These are phyloP conservation scores for Haemorhous mexicanus DNA, from an alignment of 2,113 vertebrate genomes.

Conservation along the genomic window DNA sequence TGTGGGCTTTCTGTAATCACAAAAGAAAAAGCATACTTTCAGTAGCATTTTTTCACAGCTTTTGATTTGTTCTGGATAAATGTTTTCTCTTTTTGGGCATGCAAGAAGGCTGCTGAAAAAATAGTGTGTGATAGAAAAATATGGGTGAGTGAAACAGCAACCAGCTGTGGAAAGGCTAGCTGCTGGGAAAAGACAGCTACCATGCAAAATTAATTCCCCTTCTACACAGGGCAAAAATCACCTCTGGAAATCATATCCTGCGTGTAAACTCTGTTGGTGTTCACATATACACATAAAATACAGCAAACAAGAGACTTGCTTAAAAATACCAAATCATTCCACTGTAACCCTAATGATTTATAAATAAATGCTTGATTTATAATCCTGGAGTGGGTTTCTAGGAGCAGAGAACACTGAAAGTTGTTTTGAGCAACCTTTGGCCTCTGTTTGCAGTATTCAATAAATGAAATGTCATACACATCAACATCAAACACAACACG, in stretches of 20 bases:
- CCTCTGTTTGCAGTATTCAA: not conserved
- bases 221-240: conserved; percentile 5
- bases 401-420: not conserved
- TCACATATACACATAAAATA: not conserved
- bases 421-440: not conserved
- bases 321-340: not conserved
- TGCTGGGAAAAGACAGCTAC: conserved; percentile 19
- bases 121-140: not conserved
- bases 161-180: conserved; percentile 26
- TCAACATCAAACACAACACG: not conserved
- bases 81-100: not conserved
- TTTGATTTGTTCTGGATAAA: not conserved
- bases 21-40: not conserved
- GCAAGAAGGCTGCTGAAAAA: not conserved
- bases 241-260: not conserved
- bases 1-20: not conserved
- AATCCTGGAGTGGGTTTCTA: not conserved
- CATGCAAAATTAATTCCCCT: not conserved
- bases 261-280: not conserved
- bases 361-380: conserved; percentile 20
- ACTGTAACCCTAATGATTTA: not conserved
- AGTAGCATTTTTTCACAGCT: not conserved
- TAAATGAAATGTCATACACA: not conserved
- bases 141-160: not conserved
- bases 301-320: not conserved